phyloP scores from a whole-genome alignment of 2,888 invertebrate species.

The Seladonia tumulorum region DNA sequence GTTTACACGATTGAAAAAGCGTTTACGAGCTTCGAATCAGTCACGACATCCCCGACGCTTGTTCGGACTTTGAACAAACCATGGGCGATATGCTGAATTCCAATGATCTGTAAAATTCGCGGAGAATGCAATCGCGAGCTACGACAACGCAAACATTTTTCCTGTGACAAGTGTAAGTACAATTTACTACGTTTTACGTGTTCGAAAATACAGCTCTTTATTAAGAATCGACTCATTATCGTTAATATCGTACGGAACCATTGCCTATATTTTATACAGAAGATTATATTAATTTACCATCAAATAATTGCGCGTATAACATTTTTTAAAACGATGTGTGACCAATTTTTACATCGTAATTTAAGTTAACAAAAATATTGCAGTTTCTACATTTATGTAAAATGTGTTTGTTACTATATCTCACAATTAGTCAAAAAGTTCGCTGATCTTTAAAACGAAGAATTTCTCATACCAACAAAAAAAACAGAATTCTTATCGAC shows the following conservation, averaged over 20 bases:
- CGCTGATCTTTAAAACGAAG: too few species aligned
- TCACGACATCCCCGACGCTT: neutral
- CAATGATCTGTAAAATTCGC: neutral
- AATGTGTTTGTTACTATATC: too few species aligned
- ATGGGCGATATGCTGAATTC: neutral
- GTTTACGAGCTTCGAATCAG: conserved; percentile 29
- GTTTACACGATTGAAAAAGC: conserved; percentile 15
- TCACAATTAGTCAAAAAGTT: too few species aligned
- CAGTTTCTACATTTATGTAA: too few species aligned
- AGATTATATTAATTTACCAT: too few species aligned
- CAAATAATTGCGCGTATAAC: too few species aligned
- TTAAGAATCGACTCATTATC: neutral
- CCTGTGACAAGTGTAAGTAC: neutral
- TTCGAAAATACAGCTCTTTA: neutral
- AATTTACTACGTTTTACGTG: neutral
- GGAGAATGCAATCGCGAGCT: neutral
- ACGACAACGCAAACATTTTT: neutral
- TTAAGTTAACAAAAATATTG: too few species aligned
- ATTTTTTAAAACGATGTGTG: too few species aligned
- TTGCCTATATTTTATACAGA: too few species aligned
- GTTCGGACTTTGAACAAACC: neutral
- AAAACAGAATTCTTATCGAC: too few species aligned
- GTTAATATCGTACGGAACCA: neutral
- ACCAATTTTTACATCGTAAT: too few species aligned
- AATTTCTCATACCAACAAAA: too few species aligned